These are phyloP conservation scores for Matsumurasca onukii DNA, from an alignment of 1,140 invertebrate genomes.

Conservation along the genomic window DNA sequence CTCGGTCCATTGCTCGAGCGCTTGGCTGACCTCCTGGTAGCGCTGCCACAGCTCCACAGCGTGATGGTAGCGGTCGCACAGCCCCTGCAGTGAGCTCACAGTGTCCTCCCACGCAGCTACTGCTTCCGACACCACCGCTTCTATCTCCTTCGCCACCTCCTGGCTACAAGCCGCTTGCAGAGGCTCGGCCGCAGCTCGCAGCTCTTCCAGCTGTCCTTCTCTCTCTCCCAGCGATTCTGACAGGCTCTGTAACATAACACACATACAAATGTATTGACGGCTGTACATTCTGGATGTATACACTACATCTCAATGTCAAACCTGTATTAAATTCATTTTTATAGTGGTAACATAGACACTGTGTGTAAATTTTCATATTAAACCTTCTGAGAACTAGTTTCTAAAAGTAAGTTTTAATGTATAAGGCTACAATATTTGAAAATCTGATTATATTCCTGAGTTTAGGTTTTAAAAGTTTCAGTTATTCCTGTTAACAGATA, in stretches of 20 bases:
- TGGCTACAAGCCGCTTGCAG: constrained; percentile 66
- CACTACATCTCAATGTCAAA: no score
- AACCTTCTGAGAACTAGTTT: no score
- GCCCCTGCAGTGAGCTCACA: constrained; percentile 65
- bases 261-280: constrained; percentile 5
- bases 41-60: constrained; percentile 75
- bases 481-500: no score
- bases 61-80: constrained; percentile 70
- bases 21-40: constrained; percentile 72
- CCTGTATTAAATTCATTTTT: no score
- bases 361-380: no score
- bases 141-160: constrained; percentile 55
- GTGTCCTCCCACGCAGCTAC: constrained; percentile 75
- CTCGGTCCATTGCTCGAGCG: constrained; percentile 63
- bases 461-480: no score
- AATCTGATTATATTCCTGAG: no score
- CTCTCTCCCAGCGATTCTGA: constrained; percentile 63
- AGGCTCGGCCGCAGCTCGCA: constrained; percentile 65
- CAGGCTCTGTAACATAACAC: constrained; percentile 52
- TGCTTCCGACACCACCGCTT: constrained; percentile 70
- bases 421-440: no score
- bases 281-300: constrained; percentile 9
- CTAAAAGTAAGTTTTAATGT: no score
- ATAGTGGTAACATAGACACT: no score
- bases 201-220: constrained; percentile 67